Conservation (phyloP, 2,888 invertebrate species). For the Atrina japonica region DNA sequence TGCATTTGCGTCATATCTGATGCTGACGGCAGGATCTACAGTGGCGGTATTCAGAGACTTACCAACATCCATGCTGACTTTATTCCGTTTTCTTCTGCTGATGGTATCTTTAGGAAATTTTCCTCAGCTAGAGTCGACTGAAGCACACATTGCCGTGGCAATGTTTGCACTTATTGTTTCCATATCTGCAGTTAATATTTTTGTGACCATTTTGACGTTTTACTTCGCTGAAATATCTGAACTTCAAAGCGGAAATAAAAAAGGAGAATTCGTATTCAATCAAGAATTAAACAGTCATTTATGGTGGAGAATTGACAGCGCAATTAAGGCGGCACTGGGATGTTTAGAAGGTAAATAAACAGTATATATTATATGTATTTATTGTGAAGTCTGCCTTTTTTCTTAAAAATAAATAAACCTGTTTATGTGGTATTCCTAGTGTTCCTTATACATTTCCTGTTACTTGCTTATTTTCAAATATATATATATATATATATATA, state of each 20-base stretch:
- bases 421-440: no score
- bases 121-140: slow-evolving; percentile 13
- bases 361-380: no score
- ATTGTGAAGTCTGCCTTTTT: no score
- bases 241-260: neutral
- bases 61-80: slow-evolving; percentile 15
- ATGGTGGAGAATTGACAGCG: slow-evolving; percentile 29
- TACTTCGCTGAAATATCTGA: slow-evolving; percentile 9
- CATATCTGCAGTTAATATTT: slow-evolving; percentile 36
- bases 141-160: slow-evolving; percentile 28
- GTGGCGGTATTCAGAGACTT: slow-evolving; percentile 32
- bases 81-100: slow-evolving; percentile 32
- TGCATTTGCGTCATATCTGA: slow-evolving; percentile 46
- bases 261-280: slow-evolving; percentile 14
- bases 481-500: no score
- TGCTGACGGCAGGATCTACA: slow-evolving; percentile 37
- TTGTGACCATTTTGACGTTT: slow-evolving; percentile 23
- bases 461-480: no score
- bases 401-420: no score
- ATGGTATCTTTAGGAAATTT: slow-evolving; percentile 30
- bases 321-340: no score
- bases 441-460: no score
- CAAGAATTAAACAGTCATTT: slow-evolving; percentile 37
- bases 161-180: slow-evolving; percentile 34
- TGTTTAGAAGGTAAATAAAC: no score